Base-by-base conservation (phyloP, 2,888 invertebrate genomes). In the Parthenolecanium corni region DNA sequence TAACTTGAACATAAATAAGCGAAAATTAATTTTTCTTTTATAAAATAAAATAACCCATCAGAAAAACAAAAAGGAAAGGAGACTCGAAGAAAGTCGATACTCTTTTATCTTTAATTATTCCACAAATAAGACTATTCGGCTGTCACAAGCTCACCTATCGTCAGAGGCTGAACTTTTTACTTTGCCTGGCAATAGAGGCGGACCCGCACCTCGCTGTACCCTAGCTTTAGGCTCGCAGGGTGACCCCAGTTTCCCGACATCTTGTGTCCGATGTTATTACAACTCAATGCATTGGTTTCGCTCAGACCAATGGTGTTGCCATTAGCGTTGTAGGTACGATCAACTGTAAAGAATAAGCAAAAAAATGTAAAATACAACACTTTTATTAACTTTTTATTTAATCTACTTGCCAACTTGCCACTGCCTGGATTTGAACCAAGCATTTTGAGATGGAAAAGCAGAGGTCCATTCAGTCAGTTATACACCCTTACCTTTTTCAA, bases 221-320 rank as follows among this genome's bases (percentile, higher is more conserved):
- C 80, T 80, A 79, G 82, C 81, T 73, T 74, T 73, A 77, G 79
- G 85, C 86, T 89, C 89, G 85, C 89, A 89, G 89, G 90, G 89
- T 83, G 88, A 85, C 82, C 83, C 89, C 86, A 89, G 89, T 90
- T 90, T 90, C 89, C 89, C 89, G 87, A 74, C 73, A 74, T 72
- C 44, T 52, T 63, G 46, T 63, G 38, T 44, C 63, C 42, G 14
- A 52, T 53, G 47, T 36, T 53, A 44, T 63, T 63, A 63, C 52
- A 47, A 36, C 44, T 42, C 24, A 63, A 31, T 18, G 36, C 46
- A 16, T 40, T 53, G 2, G 52, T 44, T 24, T 52, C 31, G 16
- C 25, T 53, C 1, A 63, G 44, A 18, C 63, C 63, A 25, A 63
- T 36, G 18, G 42, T 63, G 44, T 52, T 81, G 67, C 83, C 84